Percentiles rank a stretch among this genome's conserved stretches.
phyloP scores from a whole-genome alignment of 2,888 invertebrate species.

The Argyresthia goedartella region DNA sequence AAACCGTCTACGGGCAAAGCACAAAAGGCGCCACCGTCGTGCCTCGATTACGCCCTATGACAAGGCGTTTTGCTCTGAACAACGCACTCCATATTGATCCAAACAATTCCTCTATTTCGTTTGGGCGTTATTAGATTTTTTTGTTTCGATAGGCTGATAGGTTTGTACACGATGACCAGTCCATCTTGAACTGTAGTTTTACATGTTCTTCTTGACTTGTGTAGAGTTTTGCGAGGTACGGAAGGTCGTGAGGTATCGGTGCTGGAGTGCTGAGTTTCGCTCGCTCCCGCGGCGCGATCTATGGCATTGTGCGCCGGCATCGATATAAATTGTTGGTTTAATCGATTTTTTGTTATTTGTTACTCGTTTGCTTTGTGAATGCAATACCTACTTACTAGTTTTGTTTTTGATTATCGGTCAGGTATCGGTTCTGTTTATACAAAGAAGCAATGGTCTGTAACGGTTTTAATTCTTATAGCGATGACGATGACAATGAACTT shows the following conservation, averaged over 20 bases:
- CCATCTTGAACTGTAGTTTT: slow-evolving; percentile 15
- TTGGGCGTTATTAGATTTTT: slow-evolving; percentile 62
- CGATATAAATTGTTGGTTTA: slow-evolving; percentile 62
- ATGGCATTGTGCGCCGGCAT: slow-evolving; percentile 48
- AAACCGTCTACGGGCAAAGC: slow-evolving; percentile 50
- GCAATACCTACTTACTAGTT: slow-evolving; percentile 11
- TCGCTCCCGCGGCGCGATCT: slow-evolving; percentile 57
- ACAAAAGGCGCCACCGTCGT: slow-evolving; percentile 65
- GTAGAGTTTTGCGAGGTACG: neutral
- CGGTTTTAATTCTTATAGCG: too few species aligned
- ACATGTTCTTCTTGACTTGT: slow-evolving; percentile 2
- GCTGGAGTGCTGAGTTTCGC: slow-evolving; percentile 22
- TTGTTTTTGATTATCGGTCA: neutral
- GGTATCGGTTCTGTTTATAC: too few species aligned
- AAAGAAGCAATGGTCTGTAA: too few species aligned
- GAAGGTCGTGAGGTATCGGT: slow-evolving; percentile 19
- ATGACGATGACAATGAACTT: too few species aligned
- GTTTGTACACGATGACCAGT: slow-evolving; percentile 25
- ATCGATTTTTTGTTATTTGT: slow-evolving; percentile 54
- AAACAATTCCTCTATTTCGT: slow-evolving; percentile 60
- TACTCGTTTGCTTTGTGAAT: slow-evolving; percentile 35
- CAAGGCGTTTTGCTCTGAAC: slow-evolving; percentile 61
- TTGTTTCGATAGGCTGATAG: slow-evolving; percentile 26
- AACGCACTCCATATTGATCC: slow-evolving; percentile 67
- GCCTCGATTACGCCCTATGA: slow-evolving; percentile 68